A percentile compares a stretch with the other conserved stretches of the same genome.
phyloP scores from a whole-genome alignment of 2,888 invertebrate genomes.

The Melanargia galathea region DNA sequence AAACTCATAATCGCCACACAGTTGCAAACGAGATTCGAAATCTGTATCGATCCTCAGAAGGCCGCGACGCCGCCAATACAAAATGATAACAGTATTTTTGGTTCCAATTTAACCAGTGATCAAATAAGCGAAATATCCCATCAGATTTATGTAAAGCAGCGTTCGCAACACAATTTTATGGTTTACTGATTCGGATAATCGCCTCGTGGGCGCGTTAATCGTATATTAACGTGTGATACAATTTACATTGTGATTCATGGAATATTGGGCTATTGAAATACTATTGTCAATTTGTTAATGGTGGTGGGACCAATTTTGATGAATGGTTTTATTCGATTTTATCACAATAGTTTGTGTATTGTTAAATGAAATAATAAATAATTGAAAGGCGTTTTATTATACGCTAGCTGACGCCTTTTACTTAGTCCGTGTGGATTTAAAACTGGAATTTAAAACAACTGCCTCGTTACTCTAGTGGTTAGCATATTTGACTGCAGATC shows the following conservation, averaged over 20 bases:
- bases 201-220: constrained; percentile 28
- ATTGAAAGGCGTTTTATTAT: too few species aligned
- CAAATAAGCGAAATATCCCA: constrained; percentile 11
- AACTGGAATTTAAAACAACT: too few species aligned
- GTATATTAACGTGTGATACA: constrained; percentile 4
- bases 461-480: too few species aligned
- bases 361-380: not conserved
- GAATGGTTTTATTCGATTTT: not conserved
- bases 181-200: constrained; percentile 32
- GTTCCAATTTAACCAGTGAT: not conserved
- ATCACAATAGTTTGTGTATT: not conserved
- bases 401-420: too few species aligned
- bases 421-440: too few species aligned
- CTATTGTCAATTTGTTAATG: not conserved
- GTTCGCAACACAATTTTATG: constrained; percentile 27
- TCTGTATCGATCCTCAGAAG: too few species aligned
- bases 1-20: too few species aligned
- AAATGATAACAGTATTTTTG: not conserved
- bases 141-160: constrained; percentile 26
- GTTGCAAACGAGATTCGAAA: too few species aligned
- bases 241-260: constrained; percentile 8
- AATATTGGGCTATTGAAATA: not conserved
- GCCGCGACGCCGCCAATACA: too few species aligned
- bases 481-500: too few species aligned
- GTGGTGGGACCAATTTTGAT: not conserved